Evolutionary conservation across 2,113 vertebrate genomes (phyloP).

Genomic region (Pteronura brasiliensis): DNA sequence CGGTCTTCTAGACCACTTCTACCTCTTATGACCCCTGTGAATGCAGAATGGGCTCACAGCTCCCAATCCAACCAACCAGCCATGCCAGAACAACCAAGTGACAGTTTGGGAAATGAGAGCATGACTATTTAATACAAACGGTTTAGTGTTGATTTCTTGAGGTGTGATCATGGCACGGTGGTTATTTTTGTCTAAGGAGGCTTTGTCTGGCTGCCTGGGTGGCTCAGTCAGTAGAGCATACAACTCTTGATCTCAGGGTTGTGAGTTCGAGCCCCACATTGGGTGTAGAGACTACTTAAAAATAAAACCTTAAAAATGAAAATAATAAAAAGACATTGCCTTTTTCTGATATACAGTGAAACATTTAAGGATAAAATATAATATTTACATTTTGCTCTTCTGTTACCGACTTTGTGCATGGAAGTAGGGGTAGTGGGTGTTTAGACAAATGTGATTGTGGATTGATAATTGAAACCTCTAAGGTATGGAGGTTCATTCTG

Average conservation of each 20-base stretch:
- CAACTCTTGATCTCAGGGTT: background rate
- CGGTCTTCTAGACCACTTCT: background rate
- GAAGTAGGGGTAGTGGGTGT: background rate
- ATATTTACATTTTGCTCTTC: slow-evolving; percentile 7
- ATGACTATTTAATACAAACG: background rate
- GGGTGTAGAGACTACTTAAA: background rate
- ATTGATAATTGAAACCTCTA: background rate
- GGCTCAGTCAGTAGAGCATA: background rate
- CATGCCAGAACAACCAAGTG: background rate
- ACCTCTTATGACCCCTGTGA: background rate
- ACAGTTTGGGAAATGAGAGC: background rate
- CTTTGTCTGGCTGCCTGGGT: background rate
- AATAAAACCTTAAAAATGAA: background rate
- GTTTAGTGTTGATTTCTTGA: background rate
- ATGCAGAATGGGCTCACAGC: background rate
- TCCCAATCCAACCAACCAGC: background rate
- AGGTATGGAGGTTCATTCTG: background rate
- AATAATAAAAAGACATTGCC: background rate
- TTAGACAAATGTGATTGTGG: background rate
- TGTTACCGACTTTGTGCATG: background rate
- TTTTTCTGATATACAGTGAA: background rate
- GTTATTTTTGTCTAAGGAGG: background rate
- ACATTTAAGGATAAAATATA: slow-evolving; percentile 16
- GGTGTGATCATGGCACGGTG: background rate
- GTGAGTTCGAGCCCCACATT: background rate